Percentiles rank a stretch among this genome's conserved stretches.
These are phyloP conservation scores for Helicorthomorpha holstii DNA, from an alignment of 1,140 invertebrate genomes.

Conservation along the genomic window DNA sequence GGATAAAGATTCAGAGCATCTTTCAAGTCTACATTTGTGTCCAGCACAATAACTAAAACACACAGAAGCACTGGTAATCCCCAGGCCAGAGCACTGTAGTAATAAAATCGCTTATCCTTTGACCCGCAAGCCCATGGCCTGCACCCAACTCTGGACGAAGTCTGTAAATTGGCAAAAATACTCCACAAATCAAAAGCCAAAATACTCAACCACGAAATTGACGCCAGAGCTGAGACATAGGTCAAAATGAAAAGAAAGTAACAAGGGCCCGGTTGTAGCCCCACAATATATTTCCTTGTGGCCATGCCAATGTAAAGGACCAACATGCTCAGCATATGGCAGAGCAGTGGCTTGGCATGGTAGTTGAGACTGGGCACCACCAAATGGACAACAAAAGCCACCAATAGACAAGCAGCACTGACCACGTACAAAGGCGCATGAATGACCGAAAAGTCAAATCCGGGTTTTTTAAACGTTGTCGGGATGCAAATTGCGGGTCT, in stretches of 20 bases:
- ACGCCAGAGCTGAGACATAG: conserved; percentile 31
- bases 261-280: not conserved
- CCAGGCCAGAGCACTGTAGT: conserved; percentile 25
- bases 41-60: conserved; percentile 13
- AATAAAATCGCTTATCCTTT: conserved; percentile 2
- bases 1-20: conserved; percentile 16
- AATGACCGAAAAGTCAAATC: not conserved
- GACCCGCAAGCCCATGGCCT: not conserved
- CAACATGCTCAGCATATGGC: conserved; percentile 5
- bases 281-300: not conserved
- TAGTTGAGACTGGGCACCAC: not conserved
- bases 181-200: conserved; percentile 21
- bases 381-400: not conserved
- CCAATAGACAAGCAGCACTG: not conserved
- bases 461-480: not conserved
- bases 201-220: conserved; percentile 33
- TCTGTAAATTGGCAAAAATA: conserved; percentile 11
- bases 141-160: not conserved
- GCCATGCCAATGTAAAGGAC: conserved; percentile 2
- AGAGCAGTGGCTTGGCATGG: conserved; percentile 1
- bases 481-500: not conserved
- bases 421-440: not conserved
- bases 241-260: conserved; percentile 16
- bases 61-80: conserved; percentile 19
- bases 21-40: conserved; percentile 13